phyloP scores from a whole-genome alignment of 64 coral and sea anemone genomes.

The Pocillopora verrucosa region DNA sequence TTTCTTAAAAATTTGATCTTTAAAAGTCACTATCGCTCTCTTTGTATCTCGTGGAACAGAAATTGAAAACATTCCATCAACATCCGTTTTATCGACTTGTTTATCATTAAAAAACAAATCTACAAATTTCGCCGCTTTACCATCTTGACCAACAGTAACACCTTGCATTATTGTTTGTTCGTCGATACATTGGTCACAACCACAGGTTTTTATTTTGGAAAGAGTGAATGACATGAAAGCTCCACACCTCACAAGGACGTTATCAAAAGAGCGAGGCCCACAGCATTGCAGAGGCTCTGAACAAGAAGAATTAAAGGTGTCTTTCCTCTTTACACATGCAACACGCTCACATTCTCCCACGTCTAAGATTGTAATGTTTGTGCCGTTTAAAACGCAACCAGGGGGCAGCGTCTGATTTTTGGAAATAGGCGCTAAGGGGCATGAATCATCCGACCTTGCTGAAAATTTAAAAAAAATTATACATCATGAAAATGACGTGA shows the following conservation, averaged over 20 bases:
- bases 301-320: neutral
- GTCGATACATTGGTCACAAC: neutral
- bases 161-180: neutral
- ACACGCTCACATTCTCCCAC: conserved; percentile 2
- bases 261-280: neutral
- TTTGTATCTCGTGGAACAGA: neutral
- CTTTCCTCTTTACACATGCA: neutral
- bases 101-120: neutral
- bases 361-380: conserved; percentile 3
- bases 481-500: too few relatives aligned
- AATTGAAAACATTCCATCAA: conserved; percentile 1
- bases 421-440: neutral
- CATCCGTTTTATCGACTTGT: neutral
- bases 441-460: neutral
- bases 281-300: neutral
- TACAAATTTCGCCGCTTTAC: neutral
- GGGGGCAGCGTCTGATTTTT: conserved; percentile 7
- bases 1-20: neutral
- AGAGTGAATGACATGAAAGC: neutral
- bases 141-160: neutral
- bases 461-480: neutral
- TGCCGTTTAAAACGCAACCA: conserved; percentile 2
- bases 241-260: neutral
- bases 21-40: conserved; percentile 2
- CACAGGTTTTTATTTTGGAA: neutral